Percentiles rank a stretch among this genome's conserved stretches.
Evolutionary conservation across 2,113 vertebrate genomes (phyloP).

Genomic region (Antechinus flavipes): DNA sequence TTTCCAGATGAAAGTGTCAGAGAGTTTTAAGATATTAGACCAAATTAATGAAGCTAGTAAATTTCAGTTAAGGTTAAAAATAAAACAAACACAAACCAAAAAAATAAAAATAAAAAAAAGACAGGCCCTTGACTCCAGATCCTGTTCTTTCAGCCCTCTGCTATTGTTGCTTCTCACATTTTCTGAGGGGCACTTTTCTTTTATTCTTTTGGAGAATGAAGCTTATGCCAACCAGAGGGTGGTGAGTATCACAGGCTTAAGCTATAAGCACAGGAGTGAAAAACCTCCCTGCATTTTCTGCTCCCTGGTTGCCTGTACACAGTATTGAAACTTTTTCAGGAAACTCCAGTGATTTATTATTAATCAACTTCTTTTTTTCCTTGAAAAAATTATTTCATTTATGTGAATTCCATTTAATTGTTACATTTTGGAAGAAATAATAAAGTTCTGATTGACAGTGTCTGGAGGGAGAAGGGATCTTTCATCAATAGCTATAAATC

Average conservation of each 20-base stretch:
- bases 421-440: neutral
- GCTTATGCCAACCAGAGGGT: neutral
- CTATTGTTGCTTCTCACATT: neutral
- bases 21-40: neutral
- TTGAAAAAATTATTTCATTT: neutral
- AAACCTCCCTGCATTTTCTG: neutral
- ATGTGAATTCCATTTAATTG: neutral
- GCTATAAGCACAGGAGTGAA: neutral
- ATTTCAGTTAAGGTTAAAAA: neutral
- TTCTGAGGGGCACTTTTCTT: neutral
- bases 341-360: neutral
- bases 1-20: neutral
- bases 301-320: neutral
- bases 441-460: neutral
- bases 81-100: neutral
- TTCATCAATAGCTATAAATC: neutral
- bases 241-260: neutral
- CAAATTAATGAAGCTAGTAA: neutral
- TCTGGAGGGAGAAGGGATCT: neutral
- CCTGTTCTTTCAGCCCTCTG: too few species aligned
- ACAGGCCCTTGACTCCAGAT: neutral
- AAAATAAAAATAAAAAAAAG: neutral
- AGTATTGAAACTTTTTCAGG: constrained; percentile 34
- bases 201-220: neutral
- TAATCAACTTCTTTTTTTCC: neutral